Percentiles rank a stretch among this genome's conserved stretches.
phyloP scores from a whole-genome alignment of 2,797 vertebrate species.

The Pangasius krempfi region DNA sequence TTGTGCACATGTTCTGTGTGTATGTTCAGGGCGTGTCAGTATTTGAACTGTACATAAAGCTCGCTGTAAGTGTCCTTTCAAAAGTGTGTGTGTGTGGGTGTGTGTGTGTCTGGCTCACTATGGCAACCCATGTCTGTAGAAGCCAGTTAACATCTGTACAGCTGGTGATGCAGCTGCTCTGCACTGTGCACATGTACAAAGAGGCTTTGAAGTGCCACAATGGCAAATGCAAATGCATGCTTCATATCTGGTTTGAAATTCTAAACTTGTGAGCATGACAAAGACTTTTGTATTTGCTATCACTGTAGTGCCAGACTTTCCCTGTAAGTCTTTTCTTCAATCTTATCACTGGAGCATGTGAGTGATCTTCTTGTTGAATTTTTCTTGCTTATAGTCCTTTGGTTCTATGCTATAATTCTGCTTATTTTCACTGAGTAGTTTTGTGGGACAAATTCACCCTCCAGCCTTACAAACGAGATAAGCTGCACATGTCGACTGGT shows the following conservation, averaged over 20 bases:
- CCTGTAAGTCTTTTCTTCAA: conserved; percentile 26
- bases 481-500: conserved; percentile 24
- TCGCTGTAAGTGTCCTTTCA: conserved; percentile 28
- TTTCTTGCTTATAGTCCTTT: background rate
- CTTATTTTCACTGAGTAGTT: conserved; percentile 9
- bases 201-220: conserved; percentile 35
- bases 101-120: conserved; percentile 32
- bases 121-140: conserved; percentile 28
- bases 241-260: conserved; percentile 36
- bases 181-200: conserved; percentile 33
- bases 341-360: conserved; percentile 36
- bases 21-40: conserved; percentile 24
- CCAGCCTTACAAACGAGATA: conserved; percentile 53
- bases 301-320: conserved; percentile 21
- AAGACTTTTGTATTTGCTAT: conserved; percentile 1
- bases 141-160: conserved; percentile 24
- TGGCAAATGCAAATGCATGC: conserved; percentile 41
- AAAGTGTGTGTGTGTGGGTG: conserved; percentile 27
- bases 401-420: conserved; percentile 10
- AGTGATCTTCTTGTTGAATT: conserved; percentile 36
- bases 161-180: conserved; percentile 22
- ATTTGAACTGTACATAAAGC: conserved; percentile 25
- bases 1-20: conserved; percentile 1
- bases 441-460: conserved; percentile 41
- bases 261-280: conserved; percentile 8